Evolutionary conservation across 2,113 vertebrate genomes (phyloP).

Genomic region (Physeter macrocephalus): DNA sequence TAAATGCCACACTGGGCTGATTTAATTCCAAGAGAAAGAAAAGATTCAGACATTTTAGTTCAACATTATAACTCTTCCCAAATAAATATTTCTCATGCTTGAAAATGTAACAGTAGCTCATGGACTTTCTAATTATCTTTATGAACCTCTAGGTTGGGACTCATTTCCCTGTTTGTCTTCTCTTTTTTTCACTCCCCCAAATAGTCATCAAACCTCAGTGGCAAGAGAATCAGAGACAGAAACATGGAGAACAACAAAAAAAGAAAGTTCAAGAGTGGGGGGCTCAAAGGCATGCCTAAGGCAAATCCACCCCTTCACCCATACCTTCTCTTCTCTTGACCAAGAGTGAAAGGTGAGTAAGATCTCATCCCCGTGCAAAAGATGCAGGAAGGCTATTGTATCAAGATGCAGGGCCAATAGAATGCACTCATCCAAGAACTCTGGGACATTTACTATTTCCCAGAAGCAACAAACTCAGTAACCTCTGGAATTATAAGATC

Average conservation of each 20-base stretch:
- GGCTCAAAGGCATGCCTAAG: background rate
- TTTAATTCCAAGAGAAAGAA: background rate
- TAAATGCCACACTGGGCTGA: background rate
- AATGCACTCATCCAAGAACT: background rate
- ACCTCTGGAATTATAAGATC: background rate
- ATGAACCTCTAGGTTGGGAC: background rate
- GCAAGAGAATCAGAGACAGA: background rate
- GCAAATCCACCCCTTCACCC: accelerated
- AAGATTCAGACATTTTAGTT: background rate
- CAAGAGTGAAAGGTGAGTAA: background rate
- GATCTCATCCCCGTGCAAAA: background rate
- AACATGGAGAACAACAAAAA: background rate
- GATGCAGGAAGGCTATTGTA: accelerated
- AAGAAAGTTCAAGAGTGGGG: background rate
- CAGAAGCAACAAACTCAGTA: background rate
- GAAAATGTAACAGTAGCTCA: background rate
- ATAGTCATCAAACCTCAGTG: background rate
- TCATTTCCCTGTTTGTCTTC: background rate
- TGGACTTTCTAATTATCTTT: background rate
- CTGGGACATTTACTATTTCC: background rate
- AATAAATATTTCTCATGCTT: background rate
- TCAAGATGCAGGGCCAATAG: accelerated
- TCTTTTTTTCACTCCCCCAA: background rate
- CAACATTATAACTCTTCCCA: background rate
- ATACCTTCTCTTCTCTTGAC: background rate